A percentile compares a stretch with the other conserved stretches of the same genome.
Evolutionary conservation across 2,888 invertebrate genomes (phyloP).

Genomic region (Leptopilina syphax): DNA sequence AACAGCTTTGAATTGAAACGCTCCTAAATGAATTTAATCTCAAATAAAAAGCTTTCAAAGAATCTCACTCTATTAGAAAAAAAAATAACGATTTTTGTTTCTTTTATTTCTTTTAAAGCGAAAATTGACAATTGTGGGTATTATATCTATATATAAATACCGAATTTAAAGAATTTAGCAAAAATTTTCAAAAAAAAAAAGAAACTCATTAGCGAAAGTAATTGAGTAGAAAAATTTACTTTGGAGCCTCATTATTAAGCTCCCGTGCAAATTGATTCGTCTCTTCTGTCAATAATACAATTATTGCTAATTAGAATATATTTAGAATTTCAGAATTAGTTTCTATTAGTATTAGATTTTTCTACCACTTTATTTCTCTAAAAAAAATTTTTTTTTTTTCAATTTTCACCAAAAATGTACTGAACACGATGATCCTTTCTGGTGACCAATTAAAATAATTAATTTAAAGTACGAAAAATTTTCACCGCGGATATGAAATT

Average conservation of each 20-base stretch:
- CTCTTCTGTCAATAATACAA: constrained; percentile 30
- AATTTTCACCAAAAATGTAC: constrained; percentile 12
- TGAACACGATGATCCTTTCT: constrained; percentile 23
- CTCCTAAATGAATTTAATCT: constrained; percentile 6
- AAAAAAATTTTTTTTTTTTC: neutral
- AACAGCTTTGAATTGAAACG: constrained; percentile 6
- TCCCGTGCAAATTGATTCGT: constrained; percentile 13
- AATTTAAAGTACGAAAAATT: neutral
- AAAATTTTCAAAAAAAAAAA: neutral
- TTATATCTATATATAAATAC: neutral
- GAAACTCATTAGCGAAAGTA: constrained; percentile 34
- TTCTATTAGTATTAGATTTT: neutral
- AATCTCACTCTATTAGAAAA: neutral
- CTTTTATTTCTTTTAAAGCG: constrained; percentile 6
- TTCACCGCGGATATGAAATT: neutral
- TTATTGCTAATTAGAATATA: constrained; percentile 4
- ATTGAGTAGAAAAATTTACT: constrained; percentile 24
- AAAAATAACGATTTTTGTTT: neutral
- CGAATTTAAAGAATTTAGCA: neutral
- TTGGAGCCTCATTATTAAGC: constrained; percentile 27
- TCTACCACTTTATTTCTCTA: neutral
- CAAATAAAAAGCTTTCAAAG: neutral
- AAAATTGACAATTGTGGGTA: constrained; percentile 8
- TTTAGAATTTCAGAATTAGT: constrained; percentile 8
- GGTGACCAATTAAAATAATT: constrained; percentile 10